Evolutionary conservation across 1,140 invertebrate species (phyloP), one percentile per base, ranked within the genome.

Genomic region (Trichomalopsis sarcophagae): DNA sequence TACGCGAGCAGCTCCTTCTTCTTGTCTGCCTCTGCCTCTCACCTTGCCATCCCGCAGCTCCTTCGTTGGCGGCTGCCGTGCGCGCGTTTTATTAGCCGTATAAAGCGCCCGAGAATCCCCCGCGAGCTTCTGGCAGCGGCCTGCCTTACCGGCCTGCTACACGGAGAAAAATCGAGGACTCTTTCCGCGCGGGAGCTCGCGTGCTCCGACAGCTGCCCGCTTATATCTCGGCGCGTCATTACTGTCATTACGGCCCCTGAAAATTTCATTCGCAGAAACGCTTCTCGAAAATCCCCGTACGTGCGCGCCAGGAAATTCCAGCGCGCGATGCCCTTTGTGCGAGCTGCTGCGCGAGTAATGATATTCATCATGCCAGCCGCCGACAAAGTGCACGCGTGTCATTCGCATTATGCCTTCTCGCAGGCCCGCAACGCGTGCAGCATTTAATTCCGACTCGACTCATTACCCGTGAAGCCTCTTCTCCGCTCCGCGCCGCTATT

Each of bases 321-420:
- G 71, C 62, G 50, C 50, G 9, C 50, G 55, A 62, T 44, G 17
- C 47, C 47, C 14, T 62, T 62, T 17, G 55, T 62, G 40, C n/a
- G n/a, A 74, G n/a, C 10, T 21, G 36, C 33, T 82, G 10, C 36
- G 33, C 74, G 74, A 81, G 30, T 80, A 80, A 83, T 83, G 33
- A 83, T 83, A 83, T 83, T 77, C 82, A 83, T 83, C 82, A 83
- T 83, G 74, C 82, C 68, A 71, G 76, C 33, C 27, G 30, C 69
- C 68, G 77, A 85, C 84, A 85, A 84, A 84, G 77, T 55, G 55
- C n/a, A 84, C 78, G 84, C 84, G 47, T 85, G 77, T 84, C 83
- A 80, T 80, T 84, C 83, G 36, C 47, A 79, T 79, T 74, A 79
- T 44, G 66, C 74, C 79, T 68, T 73, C 83, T 79, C 9, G 40